Base-by-base conservation (phyloP, 2,888 invertebrate genomes). In the Leptothorax acervorum region DNA sequence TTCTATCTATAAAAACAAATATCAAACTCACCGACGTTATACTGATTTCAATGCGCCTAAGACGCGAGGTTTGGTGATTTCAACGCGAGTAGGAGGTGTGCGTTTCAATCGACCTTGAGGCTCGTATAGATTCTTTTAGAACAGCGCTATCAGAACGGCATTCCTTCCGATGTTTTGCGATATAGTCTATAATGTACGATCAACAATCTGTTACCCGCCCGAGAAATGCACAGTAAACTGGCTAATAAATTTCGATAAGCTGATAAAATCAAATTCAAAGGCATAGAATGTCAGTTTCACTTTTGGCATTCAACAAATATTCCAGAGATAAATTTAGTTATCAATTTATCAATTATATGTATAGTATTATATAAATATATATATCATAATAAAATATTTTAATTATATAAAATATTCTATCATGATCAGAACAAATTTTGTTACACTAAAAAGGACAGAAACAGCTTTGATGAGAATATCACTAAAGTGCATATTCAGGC, bases 61-160 rank as follows among this genome's bases (percentile, higher is more conserved):
- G 31, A n/a, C 60, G 28, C 45, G 39, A 45, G 31, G 31, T 57
- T 31, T 60, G 60, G 76, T 78, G 76, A 78, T 66, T 78, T 55
- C 55, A 66, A 78, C 18, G 60, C 70, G 3, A 66, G 55, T 57
- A 45, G 60, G 39, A 48, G 53, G n/a, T 8, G 23, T 65, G 57
- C 79, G 71, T 60, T 81, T 62, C 71, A 51, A 71, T 35, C 79
- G 79, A 39, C 79, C 79, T 81, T 81, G 71, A 71, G 39, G 60
- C 55, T n/a, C 68, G 35, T 6, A 45, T 12, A 57, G 60, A 70
- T 60, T 71, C 60, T 81, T 81, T 81, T 81, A 71, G 71, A 71
- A 18, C 39, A 39, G 60, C 51, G 60, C 18, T 81, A 81, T 81
- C 79, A 60, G 71, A 23, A 81, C 79, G 12, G 68, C 79, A 81